Evolutionary conservation across 2,113 vertebrate species (phyloP), one percentile per base, ranked within the genome.

Genomic region (Platysternon megacephalum): DNA sequence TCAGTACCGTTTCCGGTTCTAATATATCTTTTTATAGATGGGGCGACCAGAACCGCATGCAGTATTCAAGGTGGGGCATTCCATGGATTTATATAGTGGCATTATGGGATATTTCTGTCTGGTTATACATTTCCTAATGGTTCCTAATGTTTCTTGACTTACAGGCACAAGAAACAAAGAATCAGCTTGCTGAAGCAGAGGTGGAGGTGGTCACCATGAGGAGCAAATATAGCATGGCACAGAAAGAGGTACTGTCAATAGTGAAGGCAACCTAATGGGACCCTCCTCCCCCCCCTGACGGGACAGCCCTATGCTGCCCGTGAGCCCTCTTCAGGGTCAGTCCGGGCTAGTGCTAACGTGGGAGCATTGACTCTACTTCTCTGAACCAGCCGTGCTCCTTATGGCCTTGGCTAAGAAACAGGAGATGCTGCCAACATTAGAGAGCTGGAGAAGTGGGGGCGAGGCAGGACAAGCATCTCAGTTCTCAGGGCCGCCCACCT

Each of bases 201-300:
- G 82, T 84, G 61, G 94, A 97, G 92, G 49, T 93, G 85, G 91
- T 92, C 87, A 96, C 87, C 24, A 44, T 88, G 89, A 96, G 90
- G 55, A 65, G 7, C 29, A 91, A 95, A 80, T 72, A 81, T 44
- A 68, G 58, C 88, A 44, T 82, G 95, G 84, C 95, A 79, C 88
- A 21, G 88, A 93, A 89, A 90, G 86, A 98, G 97, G 98, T 98
- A 91, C 87, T 95, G 79, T 56, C 51, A 29, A 55, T 68, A 82
- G 9, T 80, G 85, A 90, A 87, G 21, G 65, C 12, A 44, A 11
- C 8, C 53, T 5, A 19, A 19, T 6, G 3, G 0, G 1, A 29
- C 35, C 0, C n/a, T n/a, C n/a, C n/a, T n/a, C n/a, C n/a, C n/a
- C 0, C 49, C 0, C 1, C 29, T 39, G 24, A 22, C 28, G 32